Conservation (phyloP, 2,888 invertebrate species). For the Netelia fuscicornis region DNA sequence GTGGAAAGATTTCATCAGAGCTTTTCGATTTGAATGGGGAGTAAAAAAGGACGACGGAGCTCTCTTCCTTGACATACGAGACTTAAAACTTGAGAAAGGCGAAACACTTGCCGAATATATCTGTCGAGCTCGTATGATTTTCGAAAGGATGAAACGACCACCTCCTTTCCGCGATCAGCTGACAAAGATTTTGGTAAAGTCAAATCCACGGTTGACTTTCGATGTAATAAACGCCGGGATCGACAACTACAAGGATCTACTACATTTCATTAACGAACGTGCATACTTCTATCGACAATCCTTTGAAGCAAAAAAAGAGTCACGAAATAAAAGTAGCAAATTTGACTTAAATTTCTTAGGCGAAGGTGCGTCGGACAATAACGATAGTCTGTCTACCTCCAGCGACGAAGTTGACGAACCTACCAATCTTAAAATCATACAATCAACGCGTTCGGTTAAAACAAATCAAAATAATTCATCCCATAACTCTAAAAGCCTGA, state of each 20-base stretch:
- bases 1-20: not conserved
- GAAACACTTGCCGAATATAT: slow-evolving; percentile 4
- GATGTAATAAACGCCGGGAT: no score
- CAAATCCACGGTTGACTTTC: no score
- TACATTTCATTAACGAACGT: not conserved
- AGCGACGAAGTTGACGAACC: not conserved
- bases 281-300: slow-evolving; percentile 3
- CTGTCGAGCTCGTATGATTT: not conserved
- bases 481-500: not conserved
- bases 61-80: slow-evolving; percentile 1
- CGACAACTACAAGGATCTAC: no score
- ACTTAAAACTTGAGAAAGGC: not conserved
- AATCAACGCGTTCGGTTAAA: slow-evolving; percentile 2
- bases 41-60: not conserved
- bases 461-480: not conserved
- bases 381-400: not conserved
- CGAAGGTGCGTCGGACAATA: not conserved
- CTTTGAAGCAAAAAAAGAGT: not conserved
- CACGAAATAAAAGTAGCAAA: not conserved
- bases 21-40: not conserved
- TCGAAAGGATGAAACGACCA: no score
- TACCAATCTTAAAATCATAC: not conserved
- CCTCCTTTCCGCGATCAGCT: no score
- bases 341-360: not conserved
- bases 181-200: no score